Percentiles rank a stretch among this genome's conserved stretches.
Evolutionary conservation across 2,888 invertebrate genomes (phyloP).

Genomic region (Camponotus fellah): DNA sequence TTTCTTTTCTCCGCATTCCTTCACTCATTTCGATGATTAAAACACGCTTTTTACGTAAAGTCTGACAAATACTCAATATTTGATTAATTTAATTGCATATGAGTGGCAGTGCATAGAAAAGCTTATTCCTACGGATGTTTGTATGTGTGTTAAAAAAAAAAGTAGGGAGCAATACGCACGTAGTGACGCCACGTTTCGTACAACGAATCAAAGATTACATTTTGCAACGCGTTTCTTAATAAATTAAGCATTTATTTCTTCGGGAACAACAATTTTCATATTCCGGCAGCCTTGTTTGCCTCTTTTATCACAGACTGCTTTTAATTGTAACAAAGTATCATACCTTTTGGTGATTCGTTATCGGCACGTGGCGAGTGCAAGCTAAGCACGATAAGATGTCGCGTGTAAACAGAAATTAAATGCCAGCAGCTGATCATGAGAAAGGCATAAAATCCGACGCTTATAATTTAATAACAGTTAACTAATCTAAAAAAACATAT

Average conservation of each 20-base stretch:
- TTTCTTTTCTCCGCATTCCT: background rate
- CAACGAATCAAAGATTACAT: conserved; percentile 59
- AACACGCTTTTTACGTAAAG: conserved; percentile 62
- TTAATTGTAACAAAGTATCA: conserved; percentile 41
- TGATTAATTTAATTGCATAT: conserved; percentile 72
- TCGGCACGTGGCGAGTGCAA: conserved; percentile 67
- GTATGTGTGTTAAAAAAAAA: conserved; percentile 67
- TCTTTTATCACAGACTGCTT: conserved; percentile 32
- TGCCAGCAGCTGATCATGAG: conserved; percentile 68
- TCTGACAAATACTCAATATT: conserved; percentile 79
- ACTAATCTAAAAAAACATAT: conserved; percentile 80
- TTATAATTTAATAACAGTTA: conserved; percentile 83
- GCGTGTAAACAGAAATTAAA: conserved; percentile 68
- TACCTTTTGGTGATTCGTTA: conserved; percentile 61
- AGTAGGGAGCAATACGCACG: conserved; percentile 67
- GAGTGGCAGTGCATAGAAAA: conserved; percentile 68
- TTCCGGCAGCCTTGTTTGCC: background rate
- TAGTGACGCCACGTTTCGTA: conserved; percentile 68
- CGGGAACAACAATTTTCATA: background rate
- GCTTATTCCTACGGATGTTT: conserved; percentile 68
- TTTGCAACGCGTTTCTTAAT: conserved; percentile 4
- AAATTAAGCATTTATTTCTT: background rate
- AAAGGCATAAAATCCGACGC: conserved; percentile 79
- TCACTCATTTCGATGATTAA: conserved; percentile 25
- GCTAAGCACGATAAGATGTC: conserved; percentile 63